Evolutionary conservation across 2,113 vertebrate genomes (phyloP).

Genomic region (Bothrops jararaca): DNA sequence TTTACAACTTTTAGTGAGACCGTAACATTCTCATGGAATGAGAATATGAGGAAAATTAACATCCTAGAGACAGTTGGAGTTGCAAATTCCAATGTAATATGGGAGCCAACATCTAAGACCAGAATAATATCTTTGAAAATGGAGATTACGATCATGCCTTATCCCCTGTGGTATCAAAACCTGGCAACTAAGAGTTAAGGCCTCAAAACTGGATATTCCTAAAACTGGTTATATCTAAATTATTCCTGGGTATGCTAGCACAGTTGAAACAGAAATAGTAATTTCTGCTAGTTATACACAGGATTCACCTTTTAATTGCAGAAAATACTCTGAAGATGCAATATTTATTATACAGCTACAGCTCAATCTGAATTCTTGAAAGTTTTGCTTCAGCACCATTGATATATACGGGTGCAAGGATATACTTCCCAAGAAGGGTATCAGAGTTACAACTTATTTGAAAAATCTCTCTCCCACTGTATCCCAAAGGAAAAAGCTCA

Average conservation of each 20-base stretch:
- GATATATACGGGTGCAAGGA: neutral
- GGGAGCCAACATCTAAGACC: neutral
- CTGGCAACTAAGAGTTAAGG: neutral
- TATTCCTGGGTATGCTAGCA: neutral
- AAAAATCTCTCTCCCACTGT: neutral
- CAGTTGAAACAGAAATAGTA: neutral
- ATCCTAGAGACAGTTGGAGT: neutral
- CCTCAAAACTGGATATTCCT: neutral
- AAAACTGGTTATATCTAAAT: neutral
- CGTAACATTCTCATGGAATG: neutral
- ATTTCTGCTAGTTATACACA: neutral
- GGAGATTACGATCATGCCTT: neutral
- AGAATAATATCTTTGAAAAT: neutral
- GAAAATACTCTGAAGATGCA: neutral
- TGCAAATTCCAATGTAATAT: neutral
- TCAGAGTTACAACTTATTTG: neutral
- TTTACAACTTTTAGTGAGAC: neutral
- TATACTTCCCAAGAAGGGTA: neutral
- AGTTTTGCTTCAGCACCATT: neutral
- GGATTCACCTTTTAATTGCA: neutral
- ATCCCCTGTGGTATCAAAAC: neutral
- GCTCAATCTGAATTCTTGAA: neutral
- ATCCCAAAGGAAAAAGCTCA: neutral
- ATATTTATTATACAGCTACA: neutral
- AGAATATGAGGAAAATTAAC: neutral